Evolutionary conservation across 2,888 invertebrate species (phyloP), one percentile per base, ranked within the genome.

Genomic region (Heliconius ethilla): DNA sequence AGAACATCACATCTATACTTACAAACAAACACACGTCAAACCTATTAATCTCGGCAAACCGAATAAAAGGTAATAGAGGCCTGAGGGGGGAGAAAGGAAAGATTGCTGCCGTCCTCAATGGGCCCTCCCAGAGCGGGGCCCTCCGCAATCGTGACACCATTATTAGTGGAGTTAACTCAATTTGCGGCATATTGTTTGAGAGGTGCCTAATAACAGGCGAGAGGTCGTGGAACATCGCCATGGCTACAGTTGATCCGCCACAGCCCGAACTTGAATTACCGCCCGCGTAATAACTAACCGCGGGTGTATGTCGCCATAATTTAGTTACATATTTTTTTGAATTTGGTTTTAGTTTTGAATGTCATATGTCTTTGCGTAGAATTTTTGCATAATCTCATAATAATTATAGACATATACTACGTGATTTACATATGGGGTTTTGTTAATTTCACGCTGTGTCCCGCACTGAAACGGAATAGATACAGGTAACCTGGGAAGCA

Each of bases 101-200:
- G 89, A 92, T 92, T 92, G 91, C 87, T 87, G 87, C 83, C 87
- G 87, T 89, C 85, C 89, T 92, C 89, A 89, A 91, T 90, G 89
- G 86, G 87, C 51, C 89, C 90, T 89, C 89, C 87, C 33, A 87
- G 85, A 87, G 86, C 84, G 84, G 88, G 86, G 88, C 91, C 89
- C 90, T 89, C 89, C 87, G 88, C 89, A 87, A 86, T 86, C 87
- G 87, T 89, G 92, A 93, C 93, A 92, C 91, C 89, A 90, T 94
- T 94, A 94, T 94, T 94, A 94, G 92, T 89, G 18, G 91, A 93
- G 92, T 93, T 93, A 93, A 94, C 92, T 93, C 93, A 94, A 94
- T 94, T 94, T 94, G 94, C 84, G 92, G 91, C 91, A 91, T 93
- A 94, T 94, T 94, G 94, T 94, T 94, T 92, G 94, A 91, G 91